Evolutionary conservation across 2,888 invertebrate genomes (phyloP), one percentile per base, ranked within the genome.

Genomic region (Xestoiulus laeticollis): DNA sequence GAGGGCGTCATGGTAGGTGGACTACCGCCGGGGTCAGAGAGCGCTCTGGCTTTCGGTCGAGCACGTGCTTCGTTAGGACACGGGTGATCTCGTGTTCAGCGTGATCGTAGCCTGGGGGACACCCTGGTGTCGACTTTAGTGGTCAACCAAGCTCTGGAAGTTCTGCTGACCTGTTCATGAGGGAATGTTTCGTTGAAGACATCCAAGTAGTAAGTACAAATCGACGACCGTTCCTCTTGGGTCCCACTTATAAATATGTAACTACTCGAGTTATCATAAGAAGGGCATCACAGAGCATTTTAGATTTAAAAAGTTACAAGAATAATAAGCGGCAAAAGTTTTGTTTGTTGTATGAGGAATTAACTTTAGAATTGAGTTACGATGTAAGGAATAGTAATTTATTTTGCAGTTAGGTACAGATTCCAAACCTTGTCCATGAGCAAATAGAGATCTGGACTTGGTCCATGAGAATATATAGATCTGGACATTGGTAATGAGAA

Each of bases 1-100:
- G 78, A 22, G 78, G 78, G 78, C 30, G 30, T 14, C 78, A 14
- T 22, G 78, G 78, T 78, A 78, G 48, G 19, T 78, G 78, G 2
- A 78, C 10, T 78, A 78, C 78, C 78, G 78, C 78, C 14, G 59
- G 22, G 59, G 59, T 59, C n/a, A 6, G 59, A 3, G n/a, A 19
- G 1, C 38, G 38, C 8, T 2, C n/a, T 6, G 2, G 1, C 78
- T 30, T 16, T 30, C 30, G 78, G 78, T 78, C 78, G 78, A 78
- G 0, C 78, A 78, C 78, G 78, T 78, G 78, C 78, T 14, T 78
- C 78, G 4, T 14, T 78, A 78, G 30, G 78, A 78, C 78, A 78
- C 78, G 78, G 78, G 12, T 78, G 78, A 30, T 30, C 78, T 78
- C 78, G 78, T 78, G 78, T 78, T 30, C 30, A 22, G 78, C 30